Evolutionary conservation across 2,888 invertebrate genomes (phyloP), one percentile per base, ranked within the genome.

Genomic region (Morpho achilles): DNA sequence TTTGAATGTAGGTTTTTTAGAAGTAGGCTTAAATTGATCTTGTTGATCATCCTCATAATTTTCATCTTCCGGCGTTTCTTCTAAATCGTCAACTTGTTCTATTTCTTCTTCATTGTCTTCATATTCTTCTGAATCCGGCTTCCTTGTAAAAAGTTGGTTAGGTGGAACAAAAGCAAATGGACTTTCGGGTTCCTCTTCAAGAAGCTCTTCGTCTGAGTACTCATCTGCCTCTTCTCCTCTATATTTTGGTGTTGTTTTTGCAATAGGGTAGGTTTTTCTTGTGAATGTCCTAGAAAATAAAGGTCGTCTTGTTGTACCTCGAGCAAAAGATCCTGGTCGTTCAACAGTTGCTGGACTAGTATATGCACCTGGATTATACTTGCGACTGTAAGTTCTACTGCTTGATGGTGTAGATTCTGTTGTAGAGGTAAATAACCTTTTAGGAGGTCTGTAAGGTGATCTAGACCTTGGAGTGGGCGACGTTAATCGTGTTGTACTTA

Each of bases 321-420:
- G 75, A 65, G 71, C 79, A 49, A 84, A 77, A 16, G 78, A 69
- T 61, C 77, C 77, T 44, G 79, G 75, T 67, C 78, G 79, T 7
- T 85, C 84, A 41, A 77, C 72, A 7, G 87, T 76, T 3, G 87
- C 71, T 44, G 91, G 91, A 55, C 89, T 91, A 10, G 91, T 91
- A 52, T 88, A 91, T 6, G 74, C 85, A 23, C 91, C 90, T 50
- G 82, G 84, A 64, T 87, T 91, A 66, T 79, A 91, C 74, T 90
- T 91, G 16, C 91, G 82, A 61, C 91, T 91, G 56, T 85, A 91
- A n/a, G 77, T 76, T 74, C 81, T 80, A 60, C 80, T 87, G 45
- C 85, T 87, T 8, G 82, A 80, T 45, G 84, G 75, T 8, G 77
- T 59, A 23, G 84, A 65, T 68, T 87, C 86, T n/a, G 91, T 91